Evolutionary conservation across 2,888 invertebrate species (phyloP), one percentile per base, ranked within the genome.

Genomic region (Stenodera caucasica): DNA sequence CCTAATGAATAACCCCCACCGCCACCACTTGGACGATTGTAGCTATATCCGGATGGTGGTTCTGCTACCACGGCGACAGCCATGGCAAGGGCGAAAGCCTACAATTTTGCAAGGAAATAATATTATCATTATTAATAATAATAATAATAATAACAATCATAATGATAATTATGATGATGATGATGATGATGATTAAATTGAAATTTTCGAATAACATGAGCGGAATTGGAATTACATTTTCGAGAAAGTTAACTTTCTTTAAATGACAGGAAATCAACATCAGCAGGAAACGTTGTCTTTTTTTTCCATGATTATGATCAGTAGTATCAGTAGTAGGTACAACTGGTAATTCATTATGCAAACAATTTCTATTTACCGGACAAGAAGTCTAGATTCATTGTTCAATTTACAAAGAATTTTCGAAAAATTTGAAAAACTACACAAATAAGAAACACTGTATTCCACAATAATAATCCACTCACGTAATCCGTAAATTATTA

Each of bases 21-120:
- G 65, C 82, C 80, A 61, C 83, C 81, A 69, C 81, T 86, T 12
- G 90, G 89, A 56, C 88, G 85, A 80, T 84, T 88, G 84, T 90
- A 90, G 82, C 84, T 90, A 82, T 90, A 90, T 72, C 90, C 90
- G 71, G 85, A 86, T 61, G 85, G 92, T 49, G 92, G 85, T 80
- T 92, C 92, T 72, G 90, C 91, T 77, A 85, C 82, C 77, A 84
- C 88, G 78, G 86, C 83, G 79, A 89, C 89, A 78, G 89, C 90
- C 85, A 92, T 83, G 77, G 90, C 90, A 77, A 91, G 86, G 84
- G 91, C 88, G 85, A 92, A 86, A 85, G 91, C 91, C 93, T 92
- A 86, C 51, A 84, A 15, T 33, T 33, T 4, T 1, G 21, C 9
- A 84, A 50, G 63, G 65, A 58, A 51, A 54, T 33, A 37, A 29